Base-by-base conservation (phyloP, 2,113 vertebrate genomes). In the Panurus biarmicus region DNA sequence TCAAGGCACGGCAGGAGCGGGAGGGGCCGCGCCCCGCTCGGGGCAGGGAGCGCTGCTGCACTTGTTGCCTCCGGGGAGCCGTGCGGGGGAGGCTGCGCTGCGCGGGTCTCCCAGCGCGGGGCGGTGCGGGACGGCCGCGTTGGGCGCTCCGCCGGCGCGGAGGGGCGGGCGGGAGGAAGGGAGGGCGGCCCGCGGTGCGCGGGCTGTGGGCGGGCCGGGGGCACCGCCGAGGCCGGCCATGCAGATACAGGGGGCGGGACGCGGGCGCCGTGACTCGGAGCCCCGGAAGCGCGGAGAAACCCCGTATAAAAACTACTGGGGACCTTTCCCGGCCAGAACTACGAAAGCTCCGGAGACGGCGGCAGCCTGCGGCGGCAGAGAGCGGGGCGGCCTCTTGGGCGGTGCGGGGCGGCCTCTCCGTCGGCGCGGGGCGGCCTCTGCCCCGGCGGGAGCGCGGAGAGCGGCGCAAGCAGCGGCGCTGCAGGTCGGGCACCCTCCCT, bases 241-340 rank as follows among this genome's bases (percentile, higher is more conserved):
- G 96, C 94, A 96, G 85, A 96, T 85, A 24, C n/a, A 36, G 60
- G 79, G 96, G 97, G 97, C 95, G 96, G 93, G 93, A 97, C 97
- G 88, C 96, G 87, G 92, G 86, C 93, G 97, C 98, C 96, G 99
- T 98, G 98, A 97, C 96, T 97, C 96, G 80, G 98, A 96, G 97
- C 96, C 97, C 97, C 98, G 98, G 98, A 98, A 98, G 98, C 96
- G 60, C 91, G 19, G 85, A 95, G 97, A 97, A 98, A 95, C 96
- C 97, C 96, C 95, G 93, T 98, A 98, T 98, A 98, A 97, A 98
- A 98, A 98, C 97, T 97, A 98, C 96, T 96, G 98, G 97, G 96
- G 98, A 97, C 97, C 85, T 94, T 98, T 94, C 95, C 93, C 97
- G 95, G 94, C 89, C 98, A 97, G 95, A 97, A 96, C 93, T 90